Percentiles rank a stretch among this genome's conserved stretches.
phyloP scores from a whole-genome alignment of 2,888 invertebrate genomes.

The Empis stercorea region DNA sequence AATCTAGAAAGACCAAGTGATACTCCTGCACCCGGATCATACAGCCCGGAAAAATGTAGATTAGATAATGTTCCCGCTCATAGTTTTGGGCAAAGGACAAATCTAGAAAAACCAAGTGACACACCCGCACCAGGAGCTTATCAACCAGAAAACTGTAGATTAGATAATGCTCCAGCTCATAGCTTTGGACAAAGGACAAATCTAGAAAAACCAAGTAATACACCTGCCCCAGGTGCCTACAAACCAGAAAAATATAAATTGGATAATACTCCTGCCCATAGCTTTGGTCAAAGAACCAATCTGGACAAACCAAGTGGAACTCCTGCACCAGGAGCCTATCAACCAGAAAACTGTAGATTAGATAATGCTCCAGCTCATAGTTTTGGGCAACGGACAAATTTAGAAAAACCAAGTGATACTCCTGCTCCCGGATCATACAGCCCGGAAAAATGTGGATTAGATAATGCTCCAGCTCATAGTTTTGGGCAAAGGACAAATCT shows the following conservation, averaged over 20 bases:
- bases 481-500: constrained; percentile 52
- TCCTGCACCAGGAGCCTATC: constrained; percentile 48
- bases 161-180: constrained; percentile 41
- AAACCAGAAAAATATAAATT: constrained; percentile 41
- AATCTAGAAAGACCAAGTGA: constrained; percentile 30
- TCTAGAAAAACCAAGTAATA: constrained; percentile 31
- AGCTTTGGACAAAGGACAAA: constrained; percentile 44
- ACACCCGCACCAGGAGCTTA: constrained; percentile 29
- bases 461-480: constrained; percentile 41
- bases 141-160: constrained; percentile 10
- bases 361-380: constrained; percentile 55
- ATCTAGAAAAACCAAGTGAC: background rate
- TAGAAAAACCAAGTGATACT: constrained; percentile 44
- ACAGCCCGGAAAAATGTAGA: constrained; percentile 43
- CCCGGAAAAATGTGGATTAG: constrained; percentile 45
- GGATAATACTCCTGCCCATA: constrained; percentile 41
- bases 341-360: constrained; percentile 39
- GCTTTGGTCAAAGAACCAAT: constrained; percentile 26
- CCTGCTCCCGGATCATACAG: constrained; percentile 46
- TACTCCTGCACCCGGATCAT: constrained; percentile 49
- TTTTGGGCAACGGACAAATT: constrained; percentile 53
- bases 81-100: constrained; percentile 44
- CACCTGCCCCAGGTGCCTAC: constrained; percentile 40
- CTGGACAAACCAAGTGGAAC: constrained; percentile 36
- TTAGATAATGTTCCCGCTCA: constrained; percentile 35